phyloP scores from a whole-genome alignment of 2,797 vertebrate species.

The Sebastes elongatus region DNA sequence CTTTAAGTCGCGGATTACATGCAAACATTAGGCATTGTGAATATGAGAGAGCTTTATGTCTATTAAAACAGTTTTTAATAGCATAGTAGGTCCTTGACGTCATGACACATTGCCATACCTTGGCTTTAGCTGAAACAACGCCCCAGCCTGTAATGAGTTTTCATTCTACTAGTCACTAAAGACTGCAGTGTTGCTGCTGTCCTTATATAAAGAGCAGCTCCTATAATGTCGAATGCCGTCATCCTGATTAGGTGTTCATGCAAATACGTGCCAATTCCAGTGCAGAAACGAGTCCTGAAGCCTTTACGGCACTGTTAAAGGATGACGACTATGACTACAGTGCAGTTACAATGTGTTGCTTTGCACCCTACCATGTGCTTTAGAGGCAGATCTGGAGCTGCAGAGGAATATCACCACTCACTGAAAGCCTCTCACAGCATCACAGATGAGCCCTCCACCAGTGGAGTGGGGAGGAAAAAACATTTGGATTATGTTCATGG shows the following conservation, averaged over 20 bases:
- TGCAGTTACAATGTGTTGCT: not conserved
- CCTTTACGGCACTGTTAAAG: not conserved
- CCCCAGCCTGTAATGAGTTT: not conserved
- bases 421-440: slow-evolving; percentile 11
- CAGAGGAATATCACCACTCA: not conserved
- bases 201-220: not conserved
- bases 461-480: slow-evolving; percentile 24
- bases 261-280: not conserved
- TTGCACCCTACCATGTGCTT: not conserved
- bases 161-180: not conserved
- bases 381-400: slow-evolving; percentile 9
- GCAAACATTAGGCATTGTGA: not conserved
- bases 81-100: not conserved
- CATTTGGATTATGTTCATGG: slow-evolving; percentile 32
- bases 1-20: not conserved
- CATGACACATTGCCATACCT: not conserved
- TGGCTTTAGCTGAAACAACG: not conserved
- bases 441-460: slow-evolving; percentile 1
- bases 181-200: not conserved
- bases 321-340: not conserved
- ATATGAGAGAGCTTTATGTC: not conserved
- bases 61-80: not conserved
- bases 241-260: slow-evolving; percentile 4
- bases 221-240: not conserved
- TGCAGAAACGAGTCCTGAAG: not conserved